Evolutionary conservation across 2,113 vertebrate genomes (phyloP).

Genomic region (Orientallactaga bullata): DNA sequence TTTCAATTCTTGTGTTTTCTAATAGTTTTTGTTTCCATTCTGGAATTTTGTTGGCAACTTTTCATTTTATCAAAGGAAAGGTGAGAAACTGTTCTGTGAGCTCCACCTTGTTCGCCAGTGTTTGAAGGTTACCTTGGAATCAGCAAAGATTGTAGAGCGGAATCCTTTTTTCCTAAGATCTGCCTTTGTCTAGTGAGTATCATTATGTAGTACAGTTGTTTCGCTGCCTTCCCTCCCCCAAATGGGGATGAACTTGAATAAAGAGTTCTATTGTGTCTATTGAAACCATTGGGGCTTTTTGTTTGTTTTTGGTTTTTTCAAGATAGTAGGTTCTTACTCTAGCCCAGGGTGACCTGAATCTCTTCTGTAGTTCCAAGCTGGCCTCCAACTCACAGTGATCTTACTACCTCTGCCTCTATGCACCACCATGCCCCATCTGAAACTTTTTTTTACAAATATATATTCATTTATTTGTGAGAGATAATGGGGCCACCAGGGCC

Average conservation of each 20-base stretch:
- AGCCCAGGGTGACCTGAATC: too few species aligned
- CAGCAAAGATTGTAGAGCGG: not conserved
- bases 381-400: too few species aligned
- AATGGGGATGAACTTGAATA: slow-evolving; percentile 16
- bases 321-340: too few species aligned
- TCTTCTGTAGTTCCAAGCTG: too few species aligned
- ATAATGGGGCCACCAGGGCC: too few species aligned
- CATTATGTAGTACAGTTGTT: slow-evolving; percentile 16
- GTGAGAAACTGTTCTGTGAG: not conserved
- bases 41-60: not conserved
- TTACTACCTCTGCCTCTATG: too few species aligned
- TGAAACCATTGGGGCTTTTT: not conserved
- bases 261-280: slow-evolving; percentile 8
- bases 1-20: too few species aligned
- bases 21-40: too few species aligned
- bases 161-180: slow-evolving; percentile 4
- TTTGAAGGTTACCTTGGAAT: slow-evolving; percentile 10
- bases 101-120: not conserved
- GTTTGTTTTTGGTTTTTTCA: not conserved
- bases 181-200: slow-evolving; percentile 1
- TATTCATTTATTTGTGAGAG: too few species aligned
- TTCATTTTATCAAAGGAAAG: slow-evolving; percentile 7
- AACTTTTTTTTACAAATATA: too few species aligned
- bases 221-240: not conserved
- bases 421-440: too few species aligned